A percentile compares a stretch with the other conserved stretches of the same genome.
These are phyloP conservation scores for Ranitomeya imitator DNA, from an alignment of 2,113 vertebrate species.

Conservation along the genomic window DNA sequence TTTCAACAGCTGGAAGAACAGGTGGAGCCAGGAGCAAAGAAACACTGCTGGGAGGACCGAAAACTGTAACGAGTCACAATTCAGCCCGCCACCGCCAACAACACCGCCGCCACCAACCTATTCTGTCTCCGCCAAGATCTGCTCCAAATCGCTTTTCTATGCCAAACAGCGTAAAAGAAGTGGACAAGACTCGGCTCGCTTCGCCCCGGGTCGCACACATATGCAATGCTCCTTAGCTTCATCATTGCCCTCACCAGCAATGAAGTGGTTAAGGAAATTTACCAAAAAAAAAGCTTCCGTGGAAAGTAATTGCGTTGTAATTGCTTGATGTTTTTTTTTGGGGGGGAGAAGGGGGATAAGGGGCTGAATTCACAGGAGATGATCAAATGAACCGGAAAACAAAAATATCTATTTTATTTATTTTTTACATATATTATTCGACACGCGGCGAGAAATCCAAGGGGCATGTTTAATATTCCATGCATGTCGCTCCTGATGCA, in stretches of 20 bases:
- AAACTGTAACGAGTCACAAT: constrained; percentile 45
- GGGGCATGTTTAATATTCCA: constrained; percentile 1
- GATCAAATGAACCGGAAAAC: not conserved
- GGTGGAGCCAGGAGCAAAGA: not conserved
- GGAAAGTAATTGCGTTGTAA: not conserved
- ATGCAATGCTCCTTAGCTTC: constrained; percentile 8
- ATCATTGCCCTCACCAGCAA: not conserved
- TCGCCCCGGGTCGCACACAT: not conserved
- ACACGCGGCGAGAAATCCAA: not conserved
- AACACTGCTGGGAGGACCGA: constrained; percentile 19
- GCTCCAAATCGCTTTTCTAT: not conserved
- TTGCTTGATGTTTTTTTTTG: not conserved
- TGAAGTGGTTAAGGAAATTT: constrained; percentile 10
- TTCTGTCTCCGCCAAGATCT: not conserved
- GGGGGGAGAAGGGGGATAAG: not conserved
- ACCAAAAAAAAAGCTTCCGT: constrained; percentile 24
- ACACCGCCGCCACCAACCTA: not conserved
- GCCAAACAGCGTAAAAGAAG: not conserved
- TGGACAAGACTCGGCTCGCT: not conserved
- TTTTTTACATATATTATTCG: not conserved
- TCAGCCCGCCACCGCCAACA: not conserved
- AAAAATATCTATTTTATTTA: not conserved
- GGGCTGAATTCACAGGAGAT: not conserved
- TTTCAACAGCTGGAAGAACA: constrained; percentile 15
- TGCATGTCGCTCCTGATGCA: constrained; percentile 11